Percentiles rank a stretch among this genome's conserved stretches.
Conservation (phyloP, 2,113 vertebrate genomes). For the Penelope pileata region DNA sequence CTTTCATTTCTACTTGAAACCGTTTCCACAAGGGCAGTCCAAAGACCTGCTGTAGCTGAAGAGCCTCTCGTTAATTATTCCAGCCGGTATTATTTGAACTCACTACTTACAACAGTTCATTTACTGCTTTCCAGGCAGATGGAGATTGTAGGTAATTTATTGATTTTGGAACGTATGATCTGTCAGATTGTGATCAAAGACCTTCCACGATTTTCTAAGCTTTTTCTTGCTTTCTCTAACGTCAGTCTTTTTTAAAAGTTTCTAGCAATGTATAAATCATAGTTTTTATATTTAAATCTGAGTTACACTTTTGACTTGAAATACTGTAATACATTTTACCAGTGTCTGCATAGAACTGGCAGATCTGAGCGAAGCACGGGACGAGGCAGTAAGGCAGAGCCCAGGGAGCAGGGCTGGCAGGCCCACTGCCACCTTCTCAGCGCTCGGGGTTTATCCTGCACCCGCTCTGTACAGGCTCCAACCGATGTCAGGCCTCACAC, state of each 20-base stretch:
- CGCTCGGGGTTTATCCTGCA: neutral
- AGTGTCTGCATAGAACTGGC: constrained; percentile 5
- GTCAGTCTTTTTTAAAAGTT: constrained; percentile 76
- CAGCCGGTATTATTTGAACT: neutral
- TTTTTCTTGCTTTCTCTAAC: constrained; percentile 69
- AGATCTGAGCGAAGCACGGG: neutral
- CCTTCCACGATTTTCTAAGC: constrained; percentile 71
- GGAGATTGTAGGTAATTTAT: constrained; percentile 54
- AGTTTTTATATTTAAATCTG: constrained; percentile 82
- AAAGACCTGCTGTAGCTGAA: constrained; percentile 63
- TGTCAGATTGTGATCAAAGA: constrained; percentile 33
- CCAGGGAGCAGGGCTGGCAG: neutral
- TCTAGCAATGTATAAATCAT: constrained; percentile 78
- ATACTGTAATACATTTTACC: constrained; percentile 60
- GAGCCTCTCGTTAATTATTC: constrained; percentile 28
- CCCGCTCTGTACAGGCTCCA: neutral
- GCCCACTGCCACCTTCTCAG: constrained; percentile 27
- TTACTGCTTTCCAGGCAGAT: constrained; percentile 34
- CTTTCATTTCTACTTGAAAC: constrained; percentile 58
- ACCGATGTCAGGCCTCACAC: neutral
- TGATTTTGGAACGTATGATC: constrained; percentile 41
- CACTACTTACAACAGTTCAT: constrained; percentile 21
- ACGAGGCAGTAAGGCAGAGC: neutral
- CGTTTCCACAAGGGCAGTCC: constrained; percentile 53
- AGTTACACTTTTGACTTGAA: constrained; percentile 72